Evolutionary conservation across 1,140 invertebrate species (phyloP).

Genomic region (Probaryconus sp.): DNA sequence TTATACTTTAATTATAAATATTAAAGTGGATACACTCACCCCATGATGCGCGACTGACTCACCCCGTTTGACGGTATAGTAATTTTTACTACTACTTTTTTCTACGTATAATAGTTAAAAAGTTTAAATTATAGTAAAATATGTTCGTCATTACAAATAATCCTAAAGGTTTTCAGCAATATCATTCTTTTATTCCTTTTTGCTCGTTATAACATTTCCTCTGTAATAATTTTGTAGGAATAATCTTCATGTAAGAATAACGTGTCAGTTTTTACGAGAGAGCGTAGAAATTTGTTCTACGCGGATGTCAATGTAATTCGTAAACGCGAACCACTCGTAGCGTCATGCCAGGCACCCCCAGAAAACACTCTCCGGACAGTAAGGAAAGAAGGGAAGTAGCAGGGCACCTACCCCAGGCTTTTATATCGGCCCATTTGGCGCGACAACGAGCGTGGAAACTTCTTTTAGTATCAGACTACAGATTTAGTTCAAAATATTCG

Average conservation of each 20-base stretch:
- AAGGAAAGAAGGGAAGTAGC: conserved; percentile 35
- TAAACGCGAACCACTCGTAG: conserved; percentile 14
- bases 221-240: conserved; percentile 30
- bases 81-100: too few species aligned
- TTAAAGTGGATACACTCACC: too few species aligned
- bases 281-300: conserved; percentile 41
- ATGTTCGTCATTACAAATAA: too few species aligned
- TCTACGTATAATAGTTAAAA: too few species aligned
- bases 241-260: conserved; percentile 33
- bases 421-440: conserved; percentile 79
- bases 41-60: too few species aligned
- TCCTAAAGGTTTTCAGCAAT: too few species aligned
- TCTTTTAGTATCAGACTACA: conserved; percentile 76
- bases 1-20: too few species aligned
- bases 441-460: conserved; percentile 78
- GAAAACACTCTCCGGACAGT: conserved; percentile 37
- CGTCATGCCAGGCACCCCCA: conserved; percentile 41
- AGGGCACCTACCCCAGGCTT: conserved; percentile 66
- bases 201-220: conserved; percentile 4
- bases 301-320: conserved; percentile 49
- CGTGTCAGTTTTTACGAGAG: conserved; percentile 37
- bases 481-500: conserved; percentile 75
- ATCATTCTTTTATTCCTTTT: too few species aligned
- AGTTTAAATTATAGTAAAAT: too few species aligned
- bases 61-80: too few species aligned